Base-by-base conservation (phyloP, 2,888 invertebrate genomes). In the Napeogenes inachia region DNA sequence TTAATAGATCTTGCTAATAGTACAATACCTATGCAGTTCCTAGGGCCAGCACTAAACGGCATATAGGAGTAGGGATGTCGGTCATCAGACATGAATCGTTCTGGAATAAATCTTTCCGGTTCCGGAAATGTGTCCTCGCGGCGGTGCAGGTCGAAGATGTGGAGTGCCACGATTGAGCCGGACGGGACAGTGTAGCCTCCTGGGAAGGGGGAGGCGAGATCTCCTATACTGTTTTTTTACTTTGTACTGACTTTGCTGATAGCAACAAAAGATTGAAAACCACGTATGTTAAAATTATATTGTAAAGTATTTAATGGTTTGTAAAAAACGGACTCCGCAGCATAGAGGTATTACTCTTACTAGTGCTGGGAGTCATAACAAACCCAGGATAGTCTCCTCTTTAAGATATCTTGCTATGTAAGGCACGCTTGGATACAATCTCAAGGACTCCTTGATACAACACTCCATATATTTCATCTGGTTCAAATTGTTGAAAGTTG, bases 11-110 rank as follows among this genome's bases (percentile, higher is more conserved):
- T 38, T 4, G 38, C 38, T 38, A 38, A 8, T 38, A 38, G 8
- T 8, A 38, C 38, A 38, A 38, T 56, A 69, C 67, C 62, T 58
- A 66, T 68, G 47, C 65, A 69, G 77, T 94, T 94, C 13, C 94
- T 87, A 0, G 92, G 91, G 0, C 94, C 94, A n/a, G 93, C 94
- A 72, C 94, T 94, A 66, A 94, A 94, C 0, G 94, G 94, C 61
- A 94, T 85, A 73, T 91, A 94, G 0, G 92, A 87, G 68, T 91
- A 94, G 0, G 93, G 92, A 81, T 94, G 93, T 4, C 93, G 83
- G 13, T 79, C 74, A 1, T 69, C 62, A 1, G 78, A 73, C 65
- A 91, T 90, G 38, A 38, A 38, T 6, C 38, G 38, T 69, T 94
- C 93, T 0, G 92, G 91, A 13, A 93, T 75, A 78, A 95, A 95